Percentiles rank a stretch among this genome's conserved stretches.
Evolutionary conservation across 2,888 invertebrate genomes (phyloP).

Genomic region (Neocrepidodera transversa): DNA sequence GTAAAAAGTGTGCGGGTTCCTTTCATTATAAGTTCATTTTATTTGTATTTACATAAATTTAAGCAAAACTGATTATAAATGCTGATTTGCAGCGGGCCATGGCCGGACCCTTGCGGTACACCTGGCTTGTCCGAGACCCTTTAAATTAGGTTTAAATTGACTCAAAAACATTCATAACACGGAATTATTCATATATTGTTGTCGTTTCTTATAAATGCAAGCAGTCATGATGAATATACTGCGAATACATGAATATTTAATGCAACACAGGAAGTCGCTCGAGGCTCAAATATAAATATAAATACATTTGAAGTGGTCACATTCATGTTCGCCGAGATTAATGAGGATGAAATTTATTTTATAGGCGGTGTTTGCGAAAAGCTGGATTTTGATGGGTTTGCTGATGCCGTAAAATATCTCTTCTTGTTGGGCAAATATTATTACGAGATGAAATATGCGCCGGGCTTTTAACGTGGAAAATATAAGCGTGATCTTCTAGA

Average conservation of each 20-base stretch:
- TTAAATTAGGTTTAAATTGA: conserved; percentile 15
- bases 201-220: conserved; percentile 20
- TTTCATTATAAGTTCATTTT: too few species aligned
- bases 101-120: not conserved
- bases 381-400: not conserved
- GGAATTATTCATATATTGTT: conserved; percentile 26
- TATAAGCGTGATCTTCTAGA: too few species aligned
- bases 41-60: too few species aligned
- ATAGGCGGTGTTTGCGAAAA: conserved; percentile 3
- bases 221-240: conserved; percentile 33
- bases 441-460: too few species aligned
- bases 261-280: conserved; percentile 35
- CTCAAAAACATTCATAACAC: conserved; percentile 17
- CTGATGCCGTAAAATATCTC: not conserved
- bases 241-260: conserved; percentile 36
- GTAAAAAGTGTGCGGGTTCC: too few species aligned
- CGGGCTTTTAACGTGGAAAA: too few species aligned
- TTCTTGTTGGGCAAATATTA: too few species aligned
- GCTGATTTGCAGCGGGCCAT: not conserved
- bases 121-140: not conserved
- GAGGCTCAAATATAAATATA: conserved; percentile 34
- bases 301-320: conserved; percentile 30
- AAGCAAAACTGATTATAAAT: not conserved
- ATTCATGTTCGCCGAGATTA: conserved; percentile 28
- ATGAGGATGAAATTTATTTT: conserved; percentile 27